Conservation (phyloP, 37 sponge, comb jelly and placozoan species). For the Bolinopsis microptera region DNA sequence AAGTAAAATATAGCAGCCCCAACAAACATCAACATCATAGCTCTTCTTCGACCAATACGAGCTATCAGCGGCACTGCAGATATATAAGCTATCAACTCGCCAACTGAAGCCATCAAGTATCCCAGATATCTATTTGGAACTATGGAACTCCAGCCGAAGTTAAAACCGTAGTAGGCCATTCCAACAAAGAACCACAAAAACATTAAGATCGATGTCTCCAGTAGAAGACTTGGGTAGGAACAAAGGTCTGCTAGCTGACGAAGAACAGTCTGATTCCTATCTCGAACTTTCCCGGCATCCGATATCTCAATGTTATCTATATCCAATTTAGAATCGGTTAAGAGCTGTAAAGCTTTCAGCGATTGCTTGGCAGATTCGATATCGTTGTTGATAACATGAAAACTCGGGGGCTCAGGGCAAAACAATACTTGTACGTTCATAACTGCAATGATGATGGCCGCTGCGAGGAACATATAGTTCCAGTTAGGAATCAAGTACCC, state of each 20-base stretch:
- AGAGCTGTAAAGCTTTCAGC: neutral
- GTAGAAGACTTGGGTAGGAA: neutral
- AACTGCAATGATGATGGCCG: neutral
- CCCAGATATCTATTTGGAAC: neutral
- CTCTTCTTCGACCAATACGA: neutral
- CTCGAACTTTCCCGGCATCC: neutral
- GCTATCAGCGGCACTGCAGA: neutral
- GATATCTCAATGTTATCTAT: neutral
- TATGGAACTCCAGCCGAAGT: conserved; percentile 46
- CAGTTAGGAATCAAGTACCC: conserved; percentile 5
- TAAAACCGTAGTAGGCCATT: conserved; percentile 48
- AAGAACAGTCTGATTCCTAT: neutral
- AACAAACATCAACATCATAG: conserved; percentile 5
- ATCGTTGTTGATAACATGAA: neutral
- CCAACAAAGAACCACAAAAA: conserved; percentile 33
- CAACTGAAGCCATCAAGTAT: neutral
- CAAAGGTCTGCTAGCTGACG: conserved; percentile 1
- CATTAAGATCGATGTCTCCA: conserved; percentile 13
- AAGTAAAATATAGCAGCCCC: neutral
- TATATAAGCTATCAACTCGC: neutral
- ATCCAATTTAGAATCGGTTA: neutral
- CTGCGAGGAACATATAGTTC: conserved; percentile 51
- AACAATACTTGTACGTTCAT: neutral
- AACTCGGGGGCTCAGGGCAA: conserved; percentile 9
- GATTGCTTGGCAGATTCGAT: neutral